Percentiles rank a stretch among this genome's conserved stretches.
phyloP scores from a whole-genome alignment of 2,888 invertebrate species.

The Amorpha juglandis region DNA sequence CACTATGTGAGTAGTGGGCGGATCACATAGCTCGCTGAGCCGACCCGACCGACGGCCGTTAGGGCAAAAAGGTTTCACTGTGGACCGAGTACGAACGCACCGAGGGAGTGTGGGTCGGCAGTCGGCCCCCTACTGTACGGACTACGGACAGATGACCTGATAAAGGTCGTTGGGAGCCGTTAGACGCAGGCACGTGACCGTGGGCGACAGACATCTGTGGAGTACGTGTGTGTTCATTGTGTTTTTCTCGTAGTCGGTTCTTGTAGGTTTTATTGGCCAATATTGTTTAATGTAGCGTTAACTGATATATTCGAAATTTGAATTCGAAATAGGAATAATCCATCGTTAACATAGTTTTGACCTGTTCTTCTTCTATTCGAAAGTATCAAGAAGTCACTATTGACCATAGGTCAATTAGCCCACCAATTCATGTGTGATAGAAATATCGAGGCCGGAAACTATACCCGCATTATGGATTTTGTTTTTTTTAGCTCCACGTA shows the following conservation, averaged over 20 bases:
- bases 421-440: too few species aligned
- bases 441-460: too few species aligned
- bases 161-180: conserved; percentile 14
- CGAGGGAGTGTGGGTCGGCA: background rate
- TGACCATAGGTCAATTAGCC: too few species aligned
- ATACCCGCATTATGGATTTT: too few species aligned
- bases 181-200: conserved; percentile 11
- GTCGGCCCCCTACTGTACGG: conserved; percentile 7
- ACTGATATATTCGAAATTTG: too few species aligned
- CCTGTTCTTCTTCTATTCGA: too few species aligned
- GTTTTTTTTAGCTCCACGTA: too few species aligned
- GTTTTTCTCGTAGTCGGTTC: background rate
- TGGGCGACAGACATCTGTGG: background rate
- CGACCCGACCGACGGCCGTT: background rate
- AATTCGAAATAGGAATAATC: too few species aligned
- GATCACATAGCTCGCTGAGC: background rate
- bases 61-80: background rate
- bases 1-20: background rate
- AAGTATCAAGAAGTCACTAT: too few species aligned
- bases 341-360: too few species aligned
- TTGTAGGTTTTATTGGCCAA: background rate
- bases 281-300: background rate
- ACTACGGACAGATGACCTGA: conserved; percentile 16
- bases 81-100: background rate
- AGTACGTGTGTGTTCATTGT: background rate